These are phyloP conservation scores for Lapara coniferarum DNA, from an alignment of 2,888 invertebrate genomes.

Conservation along the genomic window DNA sequence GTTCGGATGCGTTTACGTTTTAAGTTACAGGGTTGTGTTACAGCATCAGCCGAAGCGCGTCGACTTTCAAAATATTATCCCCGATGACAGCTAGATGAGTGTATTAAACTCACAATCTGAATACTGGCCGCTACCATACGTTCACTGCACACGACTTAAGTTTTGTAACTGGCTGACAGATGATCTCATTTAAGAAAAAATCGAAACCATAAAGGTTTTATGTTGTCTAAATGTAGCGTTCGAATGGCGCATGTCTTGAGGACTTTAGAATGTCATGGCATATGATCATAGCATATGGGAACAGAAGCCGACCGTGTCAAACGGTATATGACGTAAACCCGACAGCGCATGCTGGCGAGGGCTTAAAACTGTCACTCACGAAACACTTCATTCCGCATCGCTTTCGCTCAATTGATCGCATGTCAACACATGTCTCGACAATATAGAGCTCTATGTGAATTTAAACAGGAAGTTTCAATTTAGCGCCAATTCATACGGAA, in stretches of 20 bases:
- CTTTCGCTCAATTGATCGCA: constrained; percentile 79
- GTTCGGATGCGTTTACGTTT: constrained; percentile 64
- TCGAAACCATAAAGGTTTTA: neutral
- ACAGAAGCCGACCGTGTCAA: constrained; percentile 44
- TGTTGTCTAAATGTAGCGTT: constrained; percentile 1
- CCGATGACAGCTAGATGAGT: constrained; percentile 53
- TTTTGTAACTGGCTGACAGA: constrained; percentile 32
- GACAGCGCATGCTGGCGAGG: constrained; percentile 49
- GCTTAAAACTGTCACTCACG: constrained; percentile 64
- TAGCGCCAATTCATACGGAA: constrained; percentile 80
- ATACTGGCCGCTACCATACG: constrained; percentile 59
- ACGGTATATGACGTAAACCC: constrained; percentile 64
- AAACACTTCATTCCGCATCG: constrained; percentile 64
- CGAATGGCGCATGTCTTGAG: constrained; percentile 47
- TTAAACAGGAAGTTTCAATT: constrained; percentile 81
- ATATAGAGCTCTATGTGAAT: constrained; percentile 72
- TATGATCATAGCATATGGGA: constrained; percentile 55
- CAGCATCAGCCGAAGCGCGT: constrained; percentile 46
- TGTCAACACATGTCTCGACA: constrained; percentile 71
- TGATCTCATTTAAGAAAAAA: constrained; percentile 71
- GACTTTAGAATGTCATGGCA: constrained; percentile 48
- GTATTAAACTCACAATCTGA: constrained; percentile 54
- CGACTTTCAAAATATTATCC: constrained; percentile 74
- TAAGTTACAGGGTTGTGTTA: constrained; percentile 65
- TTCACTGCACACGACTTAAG: constrained; percentile 24